phyloP scores from a whole-genome alignment of 2,888 invertebrate species.

The Lumbricus terrestris region DNA sequence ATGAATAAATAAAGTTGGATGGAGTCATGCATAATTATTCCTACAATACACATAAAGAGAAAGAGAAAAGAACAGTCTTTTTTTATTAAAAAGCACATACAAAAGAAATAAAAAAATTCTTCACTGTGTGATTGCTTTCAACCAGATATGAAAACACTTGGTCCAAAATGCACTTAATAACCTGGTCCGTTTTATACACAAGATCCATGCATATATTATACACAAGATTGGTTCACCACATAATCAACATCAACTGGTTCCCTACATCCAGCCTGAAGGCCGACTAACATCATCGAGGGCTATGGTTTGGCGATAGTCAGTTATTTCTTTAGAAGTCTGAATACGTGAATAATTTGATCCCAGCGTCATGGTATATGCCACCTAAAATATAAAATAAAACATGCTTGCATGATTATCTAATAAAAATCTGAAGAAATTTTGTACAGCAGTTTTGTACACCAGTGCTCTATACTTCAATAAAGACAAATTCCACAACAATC shows the following conservation, averaged over 20 bases:
- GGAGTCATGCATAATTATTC: no score
- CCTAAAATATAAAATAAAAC: slow-evolving; percentile 42
- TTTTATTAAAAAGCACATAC: background rate
- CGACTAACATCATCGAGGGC: slow-evolving; percentile 33
- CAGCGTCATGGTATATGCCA: slow-evolving; percentile 49
- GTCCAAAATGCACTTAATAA: background rate
- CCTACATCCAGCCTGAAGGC: background rate
- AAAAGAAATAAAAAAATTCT: background rate
- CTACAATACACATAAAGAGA: no score
- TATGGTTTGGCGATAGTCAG: slow-evolving; percentile 42
- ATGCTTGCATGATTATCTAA: background rate
- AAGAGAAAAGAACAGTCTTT: background rate
- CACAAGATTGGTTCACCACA: background rate
- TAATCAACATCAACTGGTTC: background rate
- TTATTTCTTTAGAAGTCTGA: slow-evolving; percentile 55
- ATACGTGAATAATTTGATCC: slow-evolving; percentile 56
- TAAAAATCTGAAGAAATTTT: no score
- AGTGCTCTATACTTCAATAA: no score
- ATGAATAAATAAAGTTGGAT: background rate
- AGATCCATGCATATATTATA: background rate
- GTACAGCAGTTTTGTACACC: no score
- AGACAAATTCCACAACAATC: no score
- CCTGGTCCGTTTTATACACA: background rate
- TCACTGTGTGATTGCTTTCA: background rate
- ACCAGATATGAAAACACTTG: background rate